A percentile compares a stretch with the other conserved stretches of the same genome.
phyloP scores from a whole-genome alignment of 2,888 invertebrate species.

The Brachyopa scutellaris region DNA sequence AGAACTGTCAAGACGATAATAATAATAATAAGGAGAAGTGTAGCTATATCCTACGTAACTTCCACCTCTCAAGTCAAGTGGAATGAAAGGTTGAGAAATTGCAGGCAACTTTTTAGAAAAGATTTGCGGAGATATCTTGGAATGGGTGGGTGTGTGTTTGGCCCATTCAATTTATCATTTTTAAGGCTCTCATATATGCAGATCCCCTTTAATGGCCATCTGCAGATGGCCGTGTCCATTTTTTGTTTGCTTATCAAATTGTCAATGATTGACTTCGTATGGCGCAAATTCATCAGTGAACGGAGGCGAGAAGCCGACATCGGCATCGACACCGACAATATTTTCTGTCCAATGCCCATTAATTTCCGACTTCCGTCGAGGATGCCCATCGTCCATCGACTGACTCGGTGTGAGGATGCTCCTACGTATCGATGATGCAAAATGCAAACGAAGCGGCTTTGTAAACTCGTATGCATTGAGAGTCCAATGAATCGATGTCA shows the following conservation, averaged over 20 bases:
- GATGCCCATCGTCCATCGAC: slow-evolving; percentile 20
- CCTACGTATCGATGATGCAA: slow-evolving; percentile 62
- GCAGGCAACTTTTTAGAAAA: slow-evolving; percentile 17
- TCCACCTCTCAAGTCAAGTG: slow-evolving; percentile 45
- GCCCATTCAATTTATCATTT: background rate
- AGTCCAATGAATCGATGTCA: slow-evolving; percentile 70
- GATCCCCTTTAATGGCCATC: slow-evolving; percentile 24
- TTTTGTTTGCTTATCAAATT: slow-evolving; percentile 72
- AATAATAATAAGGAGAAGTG: slow-evolving; percentile 73
- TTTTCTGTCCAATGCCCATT: slow-evolving; percentile 60
- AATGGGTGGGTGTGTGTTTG: background rate
- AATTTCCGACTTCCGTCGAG: slow-evolving; percentile 68
- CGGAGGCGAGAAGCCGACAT: slow-evolving; percentile 60
- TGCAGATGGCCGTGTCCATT: slow-evolving; percentile 27
- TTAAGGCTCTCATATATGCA: slow-evolving; percentile 12
- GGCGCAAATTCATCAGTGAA: slow-evolving; percentile 58
- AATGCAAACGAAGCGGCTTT: slow-evolving; percentile 59
- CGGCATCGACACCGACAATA: too few relatives aligned
- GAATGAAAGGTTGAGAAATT: slow-evolving; percentile 57
- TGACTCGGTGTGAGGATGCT: background rate
- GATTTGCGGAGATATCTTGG: slow-evolving; percentile 37
- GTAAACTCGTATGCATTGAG: slow-evolving; percentile 48
- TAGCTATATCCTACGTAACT: too few relatives aligned
- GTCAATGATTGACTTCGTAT: slow-evolving; percentile 69
- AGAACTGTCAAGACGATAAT: slow-evolving; percentile 77